phyloP scores from a whole-genome alignment of 2,888 invertebrate genomes.

The Drosophila bunnanda region DNA sequence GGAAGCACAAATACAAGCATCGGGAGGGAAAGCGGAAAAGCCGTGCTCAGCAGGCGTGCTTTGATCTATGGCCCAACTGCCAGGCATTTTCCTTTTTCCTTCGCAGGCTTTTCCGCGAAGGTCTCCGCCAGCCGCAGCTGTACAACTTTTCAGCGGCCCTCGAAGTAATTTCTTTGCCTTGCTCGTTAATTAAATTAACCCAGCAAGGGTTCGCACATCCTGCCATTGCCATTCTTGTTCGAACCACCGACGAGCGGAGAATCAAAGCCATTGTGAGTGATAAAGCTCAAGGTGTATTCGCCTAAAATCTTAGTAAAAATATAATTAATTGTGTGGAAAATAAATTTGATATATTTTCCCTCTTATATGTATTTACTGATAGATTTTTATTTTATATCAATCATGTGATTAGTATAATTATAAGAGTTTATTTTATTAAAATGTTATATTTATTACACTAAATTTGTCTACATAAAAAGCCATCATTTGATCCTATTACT shows the following conservation, averaged over 20 bases:
- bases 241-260: background rate
- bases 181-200: conserved; percentile 74
- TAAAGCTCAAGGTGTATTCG: background rate
- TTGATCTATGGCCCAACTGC: conserved; percentile 66
- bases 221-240: conserved; percentile 1
- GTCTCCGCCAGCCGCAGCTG: conserved; percentile 45
- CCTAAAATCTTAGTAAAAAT: no score
- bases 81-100: conserved; percentile 31
- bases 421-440: no score
- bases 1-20: conserved; percentile 33
- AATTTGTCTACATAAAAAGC: background rate
- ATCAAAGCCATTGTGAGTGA: background rate
- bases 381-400: no score
- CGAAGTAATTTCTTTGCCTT: conserved; percentile 64
- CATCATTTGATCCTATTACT: background rate
- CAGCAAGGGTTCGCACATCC: conserved; percentile 47
- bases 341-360: background rate
- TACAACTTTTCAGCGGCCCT: conserved; percentile 53
- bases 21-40: conserved; percentile 18
- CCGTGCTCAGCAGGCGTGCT: conserved; percentile 53
- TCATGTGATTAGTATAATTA: no score
- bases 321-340: background rate
- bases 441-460: no score
- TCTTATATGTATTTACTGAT: background rate
- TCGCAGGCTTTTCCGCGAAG: conserved; percentile 40